These are phyloP conservation scores for Bucco capensis DNA, from an alignment of 2,113 vertebrate species.

Conservation along the genomic window DNA sequence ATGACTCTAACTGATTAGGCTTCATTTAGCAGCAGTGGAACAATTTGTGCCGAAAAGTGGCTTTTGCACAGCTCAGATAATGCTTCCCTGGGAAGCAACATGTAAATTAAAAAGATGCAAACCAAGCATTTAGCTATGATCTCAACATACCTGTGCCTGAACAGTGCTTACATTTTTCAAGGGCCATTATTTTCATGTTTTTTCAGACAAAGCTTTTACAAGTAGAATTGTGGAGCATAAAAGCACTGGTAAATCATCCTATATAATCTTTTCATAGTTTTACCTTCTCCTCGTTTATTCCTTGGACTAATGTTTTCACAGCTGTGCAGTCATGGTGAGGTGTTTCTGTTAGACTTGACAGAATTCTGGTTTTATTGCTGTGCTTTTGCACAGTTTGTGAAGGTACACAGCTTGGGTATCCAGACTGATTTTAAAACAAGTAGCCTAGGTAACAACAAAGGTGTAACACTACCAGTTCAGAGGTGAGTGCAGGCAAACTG, in stretches of 20 bases:
- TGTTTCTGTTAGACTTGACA: constrained; percentile 3
- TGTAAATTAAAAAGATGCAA: not conserved
- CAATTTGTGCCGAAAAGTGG: constrained; percentile 6
- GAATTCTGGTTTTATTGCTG: constrained; percentile 10
- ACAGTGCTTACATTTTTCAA: constrained; percentile 3
- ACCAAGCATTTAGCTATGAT: not conserved
- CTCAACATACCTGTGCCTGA: not conserved
- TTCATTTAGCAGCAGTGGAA: constrained; percentile 22
- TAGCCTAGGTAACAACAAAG: not conserved
- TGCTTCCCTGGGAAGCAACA: not conserved
- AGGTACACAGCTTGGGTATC: not conserved
- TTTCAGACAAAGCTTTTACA: constrained; percentile 24
- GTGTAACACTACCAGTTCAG: not conserved
- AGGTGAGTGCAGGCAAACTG: not conserved
- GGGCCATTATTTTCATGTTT: constrained; percentile 7
- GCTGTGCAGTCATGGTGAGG: not conserved
- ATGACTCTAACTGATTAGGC: constrained; percentile 1
- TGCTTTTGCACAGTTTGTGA: not conserved
- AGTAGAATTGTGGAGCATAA: not conserved
- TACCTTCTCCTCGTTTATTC: constrained; percentile 30
- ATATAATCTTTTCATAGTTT: not conserved
- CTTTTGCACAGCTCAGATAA: not conserved
- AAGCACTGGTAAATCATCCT: not conserved
- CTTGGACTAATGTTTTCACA: constrained; percentile 46
- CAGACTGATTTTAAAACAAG: not conserved